Base-by-base conservation (phyloP, 2,888 invertebrate species). In the Hypena proboscidalis region DNA sequence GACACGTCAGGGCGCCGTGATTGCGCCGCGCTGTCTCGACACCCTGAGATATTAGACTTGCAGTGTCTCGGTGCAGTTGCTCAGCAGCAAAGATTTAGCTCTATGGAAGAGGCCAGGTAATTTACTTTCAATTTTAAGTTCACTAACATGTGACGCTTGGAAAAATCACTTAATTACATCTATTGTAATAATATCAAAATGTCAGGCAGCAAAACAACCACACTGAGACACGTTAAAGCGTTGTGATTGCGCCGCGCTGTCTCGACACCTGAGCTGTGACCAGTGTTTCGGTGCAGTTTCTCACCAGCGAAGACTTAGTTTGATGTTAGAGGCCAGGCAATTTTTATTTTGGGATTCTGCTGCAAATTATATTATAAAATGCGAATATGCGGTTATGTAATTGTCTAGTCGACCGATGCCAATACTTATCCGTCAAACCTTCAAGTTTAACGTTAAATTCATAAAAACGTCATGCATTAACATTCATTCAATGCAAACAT, bases 181-280 rank as follows among this genome's bases (percentile, higher is more conserved):
- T n/a, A n/a, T n/a, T n/a, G n/a, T n/a, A n/a, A n/a, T 85, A 88
- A 89, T 84, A 87, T 89, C 88, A 87, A 83, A 81, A 82, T 70
- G 85, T 87, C 88, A 85, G 60, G 72, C 75, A 76, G 81, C 80
- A 80, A 78, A 80, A 80, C 80, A 76, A 77, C 76, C 72, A 51
- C 62, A 46, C 61, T 45, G 67, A 74, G 84, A 81, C 82, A 77
- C 63, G 69, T 74, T 63, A 59, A 75, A 77, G 72, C 66, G 62
- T 45, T 70, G 74, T 85, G 86, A 87, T 86, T 87, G 84, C 85
- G 67, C 72, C 61, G 70, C 66, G 65, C 81, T 75, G 80, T 78
- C 81, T 71, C 74, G 80, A 74, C 81, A 74, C 67, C 77, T 85
- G 89, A 88, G 85, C 88, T 90, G 90, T 90, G 88, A 85, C 80